Evolutionary conservation across 2,113 vertebrate genomes (phyloP).

Genomic region (Ranitomeya variabilis): DNA sequence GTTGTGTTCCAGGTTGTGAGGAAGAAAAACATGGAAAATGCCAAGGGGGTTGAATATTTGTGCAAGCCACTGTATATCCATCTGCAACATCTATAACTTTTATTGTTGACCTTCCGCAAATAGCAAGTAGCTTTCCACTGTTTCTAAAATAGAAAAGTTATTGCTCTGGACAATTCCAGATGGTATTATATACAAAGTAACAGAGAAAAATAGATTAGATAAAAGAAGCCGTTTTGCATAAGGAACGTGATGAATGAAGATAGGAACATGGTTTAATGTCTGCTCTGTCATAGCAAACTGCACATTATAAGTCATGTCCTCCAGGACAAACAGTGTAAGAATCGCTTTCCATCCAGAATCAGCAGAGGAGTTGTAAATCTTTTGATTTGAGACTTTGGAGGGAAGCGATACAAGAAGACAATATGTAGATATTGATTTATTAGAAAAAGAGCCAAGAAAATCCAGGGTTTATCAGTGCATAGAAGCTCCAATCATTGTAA

Average conservation of each 20-base stretch:
- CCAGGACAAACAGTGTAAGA: background rate
- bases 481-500: background rate
- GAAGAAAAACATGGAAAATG: no score
- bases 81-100: no score
- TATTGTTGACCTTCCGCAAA: no score
- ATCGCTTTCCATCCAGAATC: background rate
- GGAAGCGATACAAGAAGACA: background rate
- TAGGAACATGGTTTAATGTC: slow-evolving; percentile 20
- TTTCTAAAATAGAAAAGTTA: background rate
- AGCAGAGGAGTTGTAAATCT: slow-evolving; percentile 13
- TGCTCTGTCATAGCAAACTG: slow-evolving; percentile 29
- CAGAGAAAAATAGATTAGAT: slow-evolving; percentile 3
- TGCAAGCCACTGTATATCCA: no score
- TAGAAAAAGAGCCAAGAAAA: background rate
- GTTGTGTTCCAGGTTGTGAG: no score
- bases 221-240: slow-evolving; percentile 9
- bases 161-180: background rate
- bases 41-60: no score
- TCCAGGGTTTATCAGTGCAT: background rate
- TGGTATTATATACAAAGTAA: background rate
- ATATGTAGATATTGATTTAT: background rate
- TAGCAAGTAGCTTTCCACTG: background rate
- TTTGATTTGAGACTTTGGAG: background rate
- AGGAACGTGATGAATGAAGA: slow-evolving; percentile 1
- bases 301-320: slow-evolving; percentile 27